Evolutionary conservation across 1,140 invertebrate species (phyloP).

Genomic region (Chionoecetes opilio): DNA sequence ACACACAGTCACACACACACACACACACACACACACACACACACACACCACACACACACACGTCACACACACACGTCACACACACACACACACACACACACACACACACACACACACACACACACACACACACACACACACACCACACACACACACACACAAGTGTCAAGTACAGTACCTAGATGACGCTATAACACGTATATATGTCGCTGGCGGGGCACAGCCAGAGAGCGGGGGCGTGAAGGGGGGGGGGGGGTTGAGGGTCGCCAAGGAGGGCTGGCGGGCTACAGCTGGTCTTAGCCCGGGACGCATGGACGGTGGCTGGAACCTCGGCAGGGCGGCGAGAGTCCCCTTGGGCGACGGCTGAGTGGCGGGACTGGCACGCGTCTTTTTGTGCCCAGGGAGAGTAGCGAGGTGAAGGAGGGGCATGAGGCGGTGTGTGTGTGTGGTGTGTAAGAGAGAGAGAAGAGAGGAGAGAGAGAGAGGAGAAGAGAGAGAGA

Average conservation of each 20-base stretch:
- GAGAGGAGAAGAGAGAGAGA: background rate
- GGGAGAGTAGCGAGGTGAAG: slow-evolving; percentile 1
- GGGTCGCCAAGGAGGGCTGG: background rate
- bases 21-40: too few relatives aligned
- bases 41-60: too few relatives aligned
- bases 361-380: background rate
- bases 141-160: too few relatives aligned
- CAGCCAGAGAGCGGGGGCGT: background rate
- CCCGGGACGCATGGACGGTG: background rate
- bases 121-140: too few relatives aligned
- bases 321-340: background rate
- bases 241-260: background rate
- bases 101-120: too few relatives aligned
- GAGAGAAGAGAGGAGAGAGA: slow-evolving; percentile 1
- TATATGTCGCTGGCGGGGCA: too few relatives aligned
- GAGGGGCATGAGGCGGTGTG: background rate
- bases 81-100: too few relatives aligned
- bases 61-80: too few relatives aligned
- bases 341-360: background rate
- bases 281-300: too few relatives aligned
- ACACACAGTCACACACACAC: too few relatives aligned
- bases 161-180: too few relatives aligned
- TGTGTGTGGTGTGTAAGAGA: background rate
- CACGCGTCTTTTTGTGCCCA: background rate
- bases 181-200: too few relatives aligned